Conservation (phyloP, 1,140 invertebrate species). For the Pseudomyrmex flavicornis region DNA sequence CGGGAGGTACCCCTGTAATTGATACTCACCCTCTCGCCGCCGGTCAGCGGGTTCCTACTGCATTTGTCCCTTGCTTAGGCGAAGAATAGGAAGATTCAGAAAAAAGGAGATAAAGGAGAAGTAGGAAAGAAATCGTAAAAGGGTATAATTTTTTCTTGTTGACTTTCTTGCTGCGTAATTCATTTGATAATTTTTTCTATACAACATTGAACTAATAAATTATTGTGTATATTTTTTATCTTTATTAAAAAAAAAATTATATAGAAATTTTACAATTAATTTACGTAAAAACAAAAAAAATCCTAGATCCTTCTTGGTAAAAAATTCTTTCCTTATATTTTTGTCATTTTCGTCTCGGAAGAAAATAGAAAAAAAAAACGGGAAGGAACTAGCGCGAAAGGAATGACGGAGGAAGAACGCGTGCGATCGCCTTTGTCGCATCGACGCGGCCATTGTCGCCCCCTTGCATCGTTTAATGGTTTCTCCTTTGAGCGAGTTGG, state of each 20-base stretch:
- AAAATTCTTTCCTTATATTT: neutral
- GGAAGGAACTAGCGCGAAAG: neutral
- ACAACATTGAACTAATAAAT: neutral
- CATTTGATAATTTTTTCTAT: neutral
- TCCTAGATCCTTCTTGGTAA: neutral
- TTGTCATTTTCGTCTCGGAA: conserved; percentile 6
- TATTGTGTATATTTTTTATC: neutral
- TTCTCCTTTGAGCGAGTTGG: conserved; percentile 62
- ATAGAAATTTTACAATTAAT: neutral
- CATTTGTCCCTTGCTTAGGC: conserved; percentile 9
- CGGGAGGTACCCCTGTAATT: conserved; percentile 80
- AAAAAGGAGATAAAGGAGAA: neutral
- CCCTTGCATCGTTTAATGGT: conserved; percentile 65
- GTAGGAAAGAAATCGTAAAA: neutral
- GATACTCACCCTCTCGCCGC: conserved; percentile 78
- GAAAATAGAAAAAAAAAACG: conserved; percentile 10
- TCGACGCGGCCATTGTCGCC: conserved; percentile 61
- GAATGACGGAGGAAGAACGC: conserved; percentile 39
- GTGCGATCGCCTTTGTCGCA: conserved; percentile 66
- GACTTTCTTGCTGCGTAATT: too few relatives aligned
- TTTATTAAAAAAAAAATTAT: neutral
- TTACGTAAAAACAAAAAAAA: neutral
- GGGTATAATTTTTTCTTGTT: neutral
- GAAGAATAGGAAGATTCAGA: conserved; percentile 17
- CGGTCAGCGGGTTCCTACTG: conserved; percentile 18